phyloP scores from a whole-genome alignment of 2,113 vertebrate species.

The Apistogramma diplotaenia region DNA sequence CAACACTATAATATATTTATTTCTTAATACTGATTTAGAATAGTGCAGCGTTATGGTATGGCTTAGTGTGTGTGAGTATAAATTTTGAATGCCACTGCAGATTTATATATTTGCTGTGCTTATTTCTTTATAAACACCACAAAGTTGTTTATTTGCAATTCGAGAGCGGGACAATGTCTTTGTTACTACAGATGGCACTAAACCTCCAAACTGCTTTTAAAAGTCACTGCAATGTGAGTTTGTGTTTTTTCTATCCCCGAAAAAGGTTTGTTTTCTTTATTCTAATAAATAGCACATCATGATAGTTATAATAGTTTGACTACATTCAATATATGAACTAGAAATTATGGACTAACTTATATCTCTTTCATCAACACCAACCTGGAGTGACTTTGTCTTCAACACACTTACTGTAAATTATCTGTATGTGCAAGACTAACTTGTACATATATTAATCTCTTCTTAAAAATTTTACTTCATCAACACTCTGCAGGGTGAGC shows the following conservation, averaged over 20 bases:
- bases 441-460: background rate
- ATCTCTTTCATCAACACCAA: background rate
- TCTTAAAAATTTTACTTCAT: background rate
- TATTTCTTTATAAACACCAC: background rate
- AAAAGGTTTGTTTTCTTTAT: constrained; percentile 8
- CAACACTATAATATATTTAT: background rate
- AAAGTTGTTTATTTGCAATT: constrained; percentile 2
- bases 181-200: background rate
- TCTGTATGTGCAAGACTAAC: background rate
- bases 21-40: constrained; percentile 5
- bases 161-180: constrained; percentile 1
- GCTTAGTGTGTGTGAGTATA: constrained; percentile 15
- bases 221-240: constrained; percentile 5
- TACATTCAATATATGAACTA: constrained; percentile 36
- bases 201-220: background rate
- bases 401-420: background rate
- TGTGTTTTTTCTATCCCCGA: background rate
- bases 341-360: constrained; percentile 1
- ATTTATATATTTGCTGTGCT: background rate
- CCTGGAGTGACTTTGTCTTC: background rate
- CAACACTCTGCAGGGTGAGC: background rate
- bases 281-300: background rate
- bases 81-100: background rate
- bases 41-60: constrained; percentile 31
- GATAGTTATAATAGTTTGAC: constrained; percentile 3